Base-by-base conservation (phyloP, 2,113 vertebrate species). In the Riparia riparia region DNA sequence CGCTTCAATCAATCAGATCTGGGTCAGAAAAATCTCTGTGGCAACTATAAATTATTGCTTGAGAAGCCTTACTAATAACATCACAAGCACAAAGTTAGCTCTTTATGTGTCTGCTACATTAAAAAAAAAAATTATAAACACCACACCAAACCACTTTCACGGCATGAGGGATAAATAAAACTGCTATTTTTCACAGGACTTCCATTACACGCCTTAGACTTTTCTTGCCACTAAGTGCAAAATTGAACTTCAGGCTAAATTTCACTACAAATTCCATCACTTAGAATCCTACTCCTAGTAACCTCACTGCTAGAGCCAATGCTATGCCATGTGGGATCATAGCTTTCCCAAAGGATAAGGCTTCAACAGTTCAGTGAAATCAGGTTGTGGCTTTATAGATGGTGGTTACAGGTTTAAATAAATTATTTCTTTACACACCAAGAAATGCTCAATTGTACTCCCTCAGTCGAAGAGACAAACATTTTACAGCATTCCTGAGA, bases 131-230 rank as follows among this genome's bases (percentile, higher is more conserved):
- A 17, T 14, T 7, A 6, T 17, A 29, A 14, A 2, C 7, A 31
- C 1, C 2, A 0, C 14, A 37, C 2, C 17, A 24, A 90, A 39
- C 9, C 1, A 5, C 5, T n/a, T 44, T 64, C 28, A 34, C 9
- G 14, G 79, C 70, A 60, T 6, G 9, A 54, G 20, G 14, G n/a
- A 50, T 25, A 65, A 77, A 76, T 60, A 41, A 77, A 86, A 25
- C 24, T 21, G 17, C 17, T 54, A 6, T 13, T 65, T 90, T 58
- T 25, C 45, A 77, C 28, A 42, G 31, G 54, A 47, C 3, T 24
- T 56, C 12, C 16, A 64, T 65, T 26, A 49, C 10, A 50, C 73
- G 82, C 34, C 66, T 68, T 32, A 13, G 32, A 39, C 3, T 79
- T 65, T 26, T 73, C 54, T 61, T 86, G 45, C 18, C 45, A 73